Conservation (phyloP, 2,797 vertebrate genomes). For the Cichlasoma orientale region DNA sequence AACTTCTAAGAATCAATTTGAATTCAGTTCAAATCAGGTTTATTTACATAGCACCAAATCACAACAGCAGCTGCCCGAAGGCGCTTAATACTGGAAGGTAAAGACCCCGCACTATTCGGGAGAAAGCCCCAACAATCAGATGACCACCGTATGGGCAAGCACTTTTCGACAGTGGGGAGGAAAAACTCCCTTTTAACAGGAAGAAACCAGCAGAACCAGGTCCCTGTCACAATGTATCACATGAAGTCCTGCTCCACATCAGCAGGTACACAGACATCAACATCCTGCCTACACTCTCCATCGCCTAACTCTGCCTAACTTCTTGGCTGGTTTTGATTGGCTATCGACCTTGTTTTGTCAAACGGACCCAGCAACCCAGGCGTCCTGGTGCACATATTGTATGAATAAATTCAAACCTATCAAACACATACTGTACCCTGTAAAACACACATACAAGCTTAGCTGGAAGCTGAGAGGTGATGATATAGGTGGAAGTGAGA, state of each 20-base stretch:
- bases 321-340: neutral
- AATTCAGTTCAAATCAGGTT: neutral
- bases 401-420: conserved; percentile 9
- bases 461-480: conserved; percentile 61
- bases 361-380: neutral
- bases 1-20: neutral
- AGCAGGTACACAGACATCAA: neutral
- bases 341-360: neutral
- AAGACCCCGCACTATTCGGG: neutral
- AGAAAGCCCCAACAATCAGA: too few species aligned
- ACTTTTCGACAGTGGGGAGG: too few species aligned
- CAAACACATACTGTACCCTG: conserved; percentile 27
- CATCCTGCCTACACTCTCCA: neutral
- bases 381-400: neutral
- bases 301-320: neutral
- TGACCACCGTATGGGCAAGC: too few species aligned
- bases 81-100: neutral
- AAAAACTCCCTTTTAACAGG: neutral
- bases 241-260: neutral
- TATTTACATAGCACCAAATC: neutral
- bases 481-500: conserved; percentile 63
- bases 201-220: neutral
- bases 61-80: neutral
- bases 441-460: conserved; percentile 51
- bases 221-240: neutral